Evolutionary conservation across 1,140 invertebrate genomes (phyloP), one percentile per base, ranked within the genome.

Genomic region (Thaumetopoea pityocampa): DNA sequence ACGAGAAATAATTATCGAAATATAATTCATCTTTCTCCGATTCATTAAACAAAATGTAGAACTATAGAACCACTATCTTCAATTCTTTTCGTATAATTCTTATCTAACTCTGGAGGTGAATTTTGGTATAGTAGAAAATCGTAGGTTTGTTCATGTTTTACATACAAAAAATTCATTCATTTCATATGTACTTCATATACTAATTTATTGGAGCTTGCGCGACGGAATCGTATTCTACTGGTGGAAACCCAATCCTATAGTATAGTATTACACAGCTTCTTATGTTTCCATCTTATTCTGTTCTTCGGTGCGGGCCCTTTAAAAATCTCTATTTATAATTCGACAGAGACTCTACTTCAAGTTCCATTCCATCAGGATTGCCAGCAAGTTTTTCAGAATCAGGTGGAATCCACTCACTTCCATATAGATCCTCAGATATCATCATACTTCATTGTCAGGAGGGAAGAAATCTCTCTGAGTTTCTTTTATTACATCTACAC

Each of bases 1-100:
- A 67, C 10, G 65, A 62, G 52, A 83, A 79, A 51, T 63, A 68
- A 41, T 70, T 69, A 43, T 69, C 58, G 32, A 50, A 54, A 44
- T 63, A 63, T 22, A 58, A 26, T 16, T 55, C 27, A 18, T 55
- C 38, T 51, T 53, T 61, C 46, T 48, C 42, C 30, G 41, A 67
- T 64, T 59, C 61, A 59, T 41, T 69, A 53, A 20, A 44, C 37
- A 22, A 72, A 52, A 53, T 61, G 46, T 42, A 60, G 33, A 26
- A 60, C 52, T 14, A 59, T 22, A 42, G 60, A 19, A 51, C 55
- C 55, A 37, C 52, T 50, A 2, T 51, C 56, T 36, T 50, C 53
- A 56, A 56, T 48, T 53, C 56, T 55, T 44, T 53, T 52, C 29
- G 20, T 56, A 10, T 51, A 53, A 43, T 47, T 51, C 35, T 48